phyloP scores from a whole-genome alignment of 1,140 invertebrate genomes.

The Cydia amplana region DNA sequence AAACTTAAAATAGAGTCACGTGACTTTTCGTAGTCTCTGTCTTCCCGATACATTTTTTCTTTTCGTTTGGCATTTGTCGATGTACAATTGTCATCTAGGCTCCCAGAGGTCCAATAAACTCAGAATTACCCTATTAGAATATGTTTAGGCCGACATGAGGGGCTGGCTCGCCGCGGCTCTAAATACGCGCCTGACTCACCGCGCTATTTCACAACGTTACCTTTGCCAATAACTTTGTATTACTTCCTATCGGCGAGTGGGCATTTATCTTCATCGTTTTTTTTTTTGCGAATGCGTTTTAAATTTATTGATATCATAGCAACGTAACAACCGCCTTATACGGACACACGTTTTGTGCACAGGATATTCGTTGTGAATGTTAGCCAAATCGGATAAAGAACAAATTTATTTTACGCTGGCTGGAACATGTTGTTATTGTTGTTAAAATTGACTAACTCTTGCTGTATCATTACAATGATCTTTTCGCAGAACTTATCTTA shows the following conservation, averaged over 20 bases:
- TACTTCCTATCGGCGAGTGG: slow-evolving; percentile 61
- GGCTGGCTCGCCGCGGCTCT: slow-evolving; percentile 39
- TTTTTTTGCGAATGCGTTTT: background rate
- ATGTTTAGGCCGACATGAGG: slow-evolving; percentile 20
- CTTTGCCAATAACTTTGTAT: slow-evolving; percentile 75
- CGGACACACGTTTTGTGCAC: background rate
- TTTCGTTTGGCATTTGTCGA: background rate
- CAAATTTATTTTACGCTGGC: no score
- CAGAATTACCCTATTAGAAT: background rate
- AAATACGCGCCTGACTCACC: slow-evolving; percentile 71
- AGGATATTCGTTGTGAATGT: background rate
- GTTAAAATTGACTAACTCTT: no score
- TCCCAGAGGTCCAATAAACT: background rate
- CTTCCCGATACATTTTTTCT: background rate
- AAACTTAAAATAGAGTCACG: no score
- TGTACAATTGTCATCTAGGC: background rate
- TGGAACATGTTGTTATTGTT: no score
- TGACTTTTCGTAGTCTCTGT: no score
- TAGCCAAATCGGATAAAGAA: background rate
- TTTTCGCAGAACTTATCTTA: no score
- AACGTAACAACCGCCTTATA: background rate
- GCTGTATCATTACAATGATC: no score
- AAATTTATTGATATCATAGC: background rate
- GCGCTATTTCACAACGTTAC: slow-evolving; percentile 69
- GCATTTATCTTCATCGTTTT: background rate